Percentiles rank a stretch among this genome's conserved stretches.
Conservation (phyloP, 2,888 invertebrate genomes). For the Theretra japonica region DNA sequence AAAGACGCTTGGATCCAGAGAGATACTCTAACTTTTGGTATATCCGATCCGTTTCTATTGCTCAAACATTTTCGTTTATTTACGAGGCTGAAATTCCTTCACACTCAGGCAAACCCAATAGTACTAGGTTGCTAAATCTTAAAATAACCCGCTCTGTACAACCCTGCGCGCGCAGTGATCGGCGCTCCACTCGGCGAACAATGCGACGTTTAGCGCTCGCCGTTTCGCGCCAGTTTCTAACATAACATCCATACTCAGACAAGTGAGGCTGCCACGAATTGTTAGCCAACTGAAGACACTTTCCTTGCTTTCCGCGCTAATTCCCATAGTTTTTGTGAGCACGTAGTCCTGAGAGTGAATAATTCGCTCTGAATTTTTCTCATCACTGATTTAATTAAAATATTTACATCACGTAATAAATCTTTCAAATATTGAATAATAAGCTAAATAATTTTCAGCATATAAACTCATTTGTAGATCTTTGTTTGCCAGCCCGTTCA, state of each 20-base stretch:
- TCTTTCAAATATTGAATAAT: neutral
- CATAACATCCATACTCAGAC: conserved; percentile 37
- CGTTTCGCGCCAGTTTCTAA: conserved; percentile 49
- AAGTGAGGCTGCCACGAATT: conserved; percentile 31
- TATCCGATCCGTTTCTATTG: no score
- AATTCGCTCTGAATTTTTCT: neutral
- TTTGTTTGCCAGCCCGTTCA: neutral
- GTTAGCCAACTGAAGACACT: conserved; percentile 45
- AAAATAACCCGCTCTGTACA: neutral
- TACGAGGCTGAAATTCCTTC: no score
- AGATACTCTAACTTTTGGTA: no score
- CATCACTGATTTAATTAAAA: neutral
- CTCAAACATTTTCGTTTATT: no score
- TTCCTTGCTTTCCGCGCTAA: conserved; percentile 56
- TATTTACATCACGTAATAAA: neutral
- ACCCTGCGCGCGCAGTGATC: neutral
- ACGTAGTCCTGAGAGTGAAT: conserved; percentile 20
- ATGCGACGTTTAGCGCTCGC: conserved; percentile 39
- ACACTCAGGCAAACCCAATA: no score
- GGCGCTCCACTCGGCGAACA: conserved; percentile 51
- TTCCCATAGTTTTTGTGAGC: conserved; percentile 43
- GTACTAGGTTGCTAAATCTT: neutral
- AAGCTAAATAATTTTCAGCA: no score
- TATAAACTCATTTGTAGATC: no score
- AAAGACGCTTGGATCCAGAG: no score